Base-by-base conservation (phyloP, 2,113 vertebrate species). In the Pedionomus torquatus region DNA sequence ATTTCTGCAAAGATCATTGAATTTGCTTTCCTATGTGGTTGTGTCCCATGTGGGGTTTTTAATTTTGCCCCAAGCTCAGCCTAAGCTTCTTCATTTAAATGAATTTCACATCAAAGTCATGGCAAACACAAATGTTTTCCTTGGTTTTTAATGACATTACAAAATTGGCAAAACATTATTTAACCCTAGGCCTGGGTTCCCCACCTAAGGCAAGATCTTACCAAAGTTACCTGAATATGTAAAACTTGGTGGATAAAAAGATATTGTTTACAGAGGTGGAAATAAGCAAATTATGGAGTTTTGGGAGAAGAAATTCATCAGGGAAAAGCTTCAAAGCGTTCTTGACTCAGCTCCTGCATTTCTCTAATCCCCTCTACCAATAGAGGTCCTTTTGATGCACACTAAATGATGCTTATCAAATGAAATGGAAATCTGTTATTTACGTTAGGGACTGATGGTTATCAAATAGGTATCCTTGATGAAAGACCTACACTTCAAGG, bases 1-100 rank as follows among this genome's bases (percentile, higher is more conserved):
- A 68, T 92, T 96, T 92, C 80, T 93, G 64, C 80, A 92, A 95
- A 96, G 51, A 85, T 78, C 72, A 82, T 58, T 95, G 91, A 93
- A 60, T 91, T 91, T 89, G 33, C 61, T 87, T 92, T 94, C 68
- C 68, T 93, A 10, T 86, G 95, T 52, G 87, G 48, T 85, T 96
- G 46, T 88, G 64, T 92, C 90, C 43, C 68, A 58, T 55, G 51
- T 83, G 83, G 46, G 64, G n/a, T 58, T 94, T 93, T 88, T 94
- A 81, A 81, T 92, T 96, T 95, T 96, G 76, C 72, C 64, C 71
- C 68, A 83, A 90, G 79, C 82, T 90, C 55, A 78, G 68, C 51
- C 85, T 93, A 78, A 93, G 81, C 30, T 17, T 69, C 58, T 89
- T 86, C 7, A 83, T 93, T 92, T 90, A 83, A 89, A 89, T 89